Conservation (phyloP, 2,888 invertebrate genomes). For the Diarsia brunnea region DNA sequence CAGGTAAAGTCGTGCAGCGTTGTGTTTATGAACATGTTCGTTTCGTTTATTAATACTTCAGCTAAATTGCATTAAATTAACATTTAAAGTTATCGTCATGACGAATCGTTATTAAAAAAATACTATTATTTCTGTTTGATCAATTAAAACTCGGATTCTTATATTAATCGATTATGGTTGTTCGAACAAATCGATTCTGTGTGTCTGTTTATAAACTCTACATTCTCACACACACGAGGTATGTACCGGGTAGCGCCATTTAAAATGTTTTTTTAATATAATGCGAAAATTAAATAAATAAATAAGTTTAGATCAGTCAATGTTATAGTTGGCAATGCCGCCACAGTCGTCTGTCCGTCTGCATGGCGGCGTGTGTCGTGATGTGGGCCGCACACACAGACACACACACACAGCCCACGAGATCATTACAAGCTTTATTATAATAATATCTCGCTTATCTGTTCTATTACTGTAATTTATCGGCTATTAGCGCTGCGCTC, state of each 20-base stretch:
- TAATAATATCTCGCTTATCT: conserved; percentile 25
- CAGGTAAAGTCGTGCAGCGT: conserved; percentile 11
- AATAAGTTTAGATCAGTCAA: neutral
- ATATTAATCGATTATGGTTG: conserved; percentile 41
- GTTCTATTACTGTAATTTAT: conserved; percentile 34
- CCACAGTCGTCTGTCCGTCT: conserved; percentile 13
- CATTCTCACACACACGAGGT: conserved; percentile 12
- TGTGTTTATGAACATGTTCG: conserved; percentile 19
- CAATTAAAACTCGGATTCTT: conserved; percentile 39
- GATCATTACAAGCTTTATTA: conserved; percentile 11
- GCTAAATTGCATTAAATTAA: conserved; percentile 38
- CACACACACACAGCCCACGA: neutral
- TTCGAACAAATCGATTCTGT: conserved; percentile 30
- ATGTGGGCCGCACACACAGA: neutral
- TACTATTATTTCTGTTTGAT: conserved; percentile 40
- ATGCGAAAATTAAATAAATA: neutral
- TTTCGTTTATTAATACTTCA: conserved; percentile 16
- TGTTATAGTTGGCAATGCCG: neutral
- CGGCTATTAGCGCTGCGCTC: conserved; percentile 23
- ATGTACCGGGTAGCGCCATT: neutral
- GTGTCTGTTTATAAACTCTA: conserved; percentile 13
- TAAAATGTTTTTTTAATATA: neutral
- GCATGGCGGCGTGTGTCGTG: neutral
- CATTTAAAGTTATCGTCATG: conserved; percentile 29
- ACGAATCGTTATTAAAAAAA: conserved; percentile 27